These are phyloP conservation scores for Nematostella vectensis DNA, from an alignment of 92 coral and sea anemone genomes.

Conservation along the genomic window DNA sequence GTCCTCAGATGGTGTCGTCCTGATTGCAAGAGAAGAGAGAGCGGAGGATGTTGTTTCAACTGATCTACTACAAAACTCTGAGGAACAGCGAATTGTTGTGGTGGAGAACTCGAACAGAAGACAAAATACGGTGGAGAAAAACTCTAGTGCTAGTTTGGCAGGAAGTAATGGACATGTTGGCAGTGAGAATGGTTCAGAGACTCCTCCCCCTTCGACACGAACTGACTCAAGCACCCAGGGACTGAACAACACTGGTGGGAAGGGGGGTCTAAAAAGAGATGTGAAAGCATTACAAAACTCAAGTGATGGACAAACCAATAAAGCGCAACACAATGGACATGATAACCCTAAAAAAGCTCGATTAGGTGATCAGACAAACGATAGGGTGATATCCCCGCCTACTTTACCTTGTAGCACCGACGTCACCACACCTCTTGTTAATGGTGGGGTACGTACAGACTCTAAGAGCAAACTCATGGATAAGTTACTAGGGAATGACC, in stretches of 20 bases:
- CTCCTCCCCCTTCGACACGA: background rate
- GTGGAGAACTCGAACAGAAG: slow-evolving; percentile 62
- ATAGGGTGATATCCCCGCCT: slow-evolving; percentile 41
- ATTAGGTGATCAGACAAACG: slow-evolving; percentile 34
- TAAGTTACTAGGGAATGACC: slow-evolving; percentile 68
- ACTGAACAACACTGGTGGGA: slow-evolving; percentile 1
- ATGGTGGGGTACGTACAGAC: slow-evolving; percentile 68
- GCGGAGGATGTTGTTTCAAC: slow-evolving; percentile 71
- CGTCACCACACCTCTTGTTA: slow-evolving; percentile 55
- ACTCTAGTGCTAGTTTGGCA: background rate
- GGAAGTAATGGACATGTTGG: slow-evolving; percentile 1
- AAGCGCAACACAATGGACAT: slow-evolving; percentile 17
- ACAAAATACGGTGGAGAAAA: slow-evolving; percentile 4
- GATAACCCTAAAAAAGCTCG: slow-evolving; percentile 47
- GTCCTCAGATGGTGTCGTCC: slow-evolving; percentile 59
- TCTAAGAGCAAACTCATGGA: slow-evolving; percentile 72
- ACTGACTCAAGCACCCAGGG: background rate
- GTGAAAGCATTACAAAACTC: slow-evolving; percentile 15
- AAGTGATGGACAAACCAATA: slow-evolving; percentile 4
- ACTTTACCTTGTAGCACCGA: slow-evolving; percentile 40
- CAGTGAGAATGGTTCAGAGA: background rate
- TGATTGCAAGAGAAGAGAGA: slow-evolving; percentile 76
- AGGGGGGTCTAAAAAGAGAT: slow-evolving; percentile 13
- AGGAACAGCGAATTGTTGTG: slow-evolving; percentile 63
- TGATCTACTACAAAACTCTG: slow-evolving; percentile 48